phyloP scores from a whole-genome alignment of 2,888 invertebrate species.

The Tortrix viridana region DNA sequence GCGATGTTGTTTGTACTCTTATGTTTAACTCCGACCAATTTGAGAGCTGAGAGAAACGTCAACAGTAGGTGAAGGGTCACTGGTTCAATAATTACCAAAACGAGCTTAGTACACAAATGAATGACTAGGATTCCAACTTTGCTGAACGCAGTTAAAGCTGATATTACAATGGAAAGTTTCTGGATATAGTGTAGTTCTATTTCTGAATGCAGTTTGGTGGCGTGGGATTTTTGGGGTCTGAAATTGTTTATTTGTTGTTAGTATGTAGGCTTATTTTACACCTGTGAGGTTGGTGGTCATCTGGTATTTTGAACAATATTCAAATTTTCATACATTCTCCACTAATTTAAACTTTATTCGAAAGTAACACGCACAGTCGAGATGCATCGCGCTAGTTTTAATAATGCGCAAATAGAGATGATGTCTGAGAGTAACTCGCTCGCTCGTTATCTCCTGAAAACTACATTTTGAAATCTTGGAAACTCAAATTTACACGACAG shows the following conservation, averaged over 20 bases:
- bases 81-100: not conserved
- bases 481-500: too few species aligned
- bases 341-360: too few species aligned
- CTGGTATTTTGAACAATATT: not conserved
- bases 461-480: too few species aligned
- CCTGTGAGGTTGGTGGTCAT: not conserved
- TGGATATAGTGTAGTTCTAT: not conserved
- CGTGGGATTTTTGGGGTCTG: slow-evolving; percentile 23
- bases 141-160: not conserved
- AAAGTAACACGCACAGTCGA: too few species aligned
- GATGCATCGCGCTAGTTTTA: too few species aligned
- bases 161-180: not conserved
- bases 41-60: slow-evolving; percentile 35
- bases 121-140: not conserved
- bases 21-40: slow-evolving; percentile 34
- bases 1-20: slow-evolving; percentile 24
- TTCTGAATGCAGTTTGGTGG: slow-evolving; percentile 3
- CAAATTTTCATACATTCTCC: too few species aligned
- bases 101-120: not conserved
- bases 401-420: too few species aligned
- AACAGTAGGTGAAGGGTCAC: slow-evolving; percentile 31
- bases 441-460: too few species aligned
- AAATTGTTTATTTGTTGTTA: not conserved
- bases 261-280: slow-evolving; percentile 2
- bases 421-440: too few species aligned